These are phyloP conservation scores for Paedocypris sp. DNA, from an alignment of 2,113 vertebrate genomes.

Conservation along the genomic window DNA sequence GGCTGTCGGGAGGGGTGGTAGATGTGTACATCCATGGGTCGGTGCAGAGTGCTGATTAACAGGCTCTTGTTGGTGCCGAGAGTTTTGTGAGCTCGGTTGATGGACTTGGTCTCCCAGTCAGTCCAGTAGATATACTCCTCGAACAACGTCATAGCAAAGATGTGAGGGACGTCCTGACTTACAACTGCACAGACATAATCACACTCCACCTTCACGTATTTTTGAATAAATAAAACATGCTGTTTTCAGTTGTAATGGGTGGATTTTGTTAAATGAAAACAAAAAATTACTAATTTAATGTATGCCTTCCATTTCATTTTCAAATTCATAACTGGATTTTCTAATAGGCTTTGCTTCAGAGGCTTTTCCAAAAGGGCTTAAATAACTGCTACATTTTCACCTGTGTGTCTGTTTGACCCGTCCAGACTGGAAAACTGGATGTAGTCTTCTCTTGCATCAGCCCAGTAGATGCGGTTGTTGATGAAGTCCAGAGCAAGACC, in stretches of 20 bases:
- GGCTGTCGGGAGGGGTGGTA: conserved; percentile 89
- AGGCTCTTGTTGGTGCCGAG: conserved; percentile 79
- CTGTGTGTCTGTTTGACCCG: conserved; percentile 78
- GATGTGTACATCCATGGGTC: conserved; percentile 96
- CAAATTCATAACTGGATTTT: too few relatives aligned
- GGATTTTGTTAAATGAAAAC: too few relatives aligned
- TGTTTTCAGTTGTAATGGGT: too few relatives aligned
- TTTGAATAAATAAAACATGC: too few relatives aligned
- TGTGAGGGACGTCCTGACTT: conserved; percentile 91
- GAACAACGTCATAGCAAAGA: conserved; percentile 92
- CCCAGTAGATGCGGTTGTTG: conserved; percentile 93
- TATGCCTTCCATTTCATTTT: too few relatives aligned
- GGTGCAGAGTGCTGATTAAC: conserved; percentile 88
- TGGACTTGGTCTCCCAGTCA: conserved; percentile 97
- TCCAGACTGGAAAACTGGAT: conserved; percentile 92
- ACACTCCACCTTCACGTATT: too few relatives aligned
- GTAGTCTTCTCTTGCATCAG: conserved; percentile 89
- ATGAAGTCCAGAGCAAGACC: conserved; percentile 90
- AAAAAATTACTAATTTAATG: too few relatives aligned
- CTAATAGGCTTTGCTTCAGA: too few relatives aligned
- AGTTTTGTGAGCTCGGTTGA: conserved; percentile 89
- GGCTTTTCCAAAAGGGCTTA: neutral
- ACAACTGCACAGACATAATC: too few relatives aligned
- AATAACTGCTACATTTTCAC: conserved; percentile 47
- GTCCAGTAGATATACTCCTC: conserved; percentile 98